phyloP scores from a whole-genome alignment of 2,888 invertebrate species.

The Drosophila ezoana region DNA sequence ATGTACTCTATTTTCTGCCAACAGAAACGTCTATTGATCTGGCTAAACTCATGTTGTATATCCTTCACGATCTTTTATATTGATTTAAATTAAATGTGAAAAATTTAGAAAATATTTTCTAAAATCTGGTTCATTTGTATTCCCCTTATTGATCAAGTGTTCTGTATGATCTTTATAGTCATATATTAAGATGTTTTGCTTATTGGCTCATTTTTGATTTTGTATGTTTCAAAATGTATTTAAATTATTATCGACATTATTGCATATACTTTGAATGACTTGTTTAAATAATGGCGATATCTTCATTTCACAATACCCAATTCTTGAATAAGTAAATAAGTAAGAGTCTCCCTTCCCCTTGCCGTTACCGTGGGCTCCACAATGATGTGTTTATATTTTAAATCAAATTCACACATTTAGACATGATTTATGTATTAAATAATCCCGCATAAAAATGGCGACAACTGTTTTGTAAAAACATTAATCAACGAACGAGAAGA shows the following conservation, averaged over 20 bases:
- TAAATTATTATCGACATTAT: not conserved
- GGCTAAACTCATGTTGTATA: too few species aligned
- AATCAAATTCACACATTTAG: slow-evolving; percentile 66
- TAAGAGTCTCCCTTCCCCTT: slow-evolving; percentile 1
- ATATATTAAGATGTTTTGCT: too few species aligned
- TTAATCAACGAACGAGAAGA: slow-evolving; percentile 61
- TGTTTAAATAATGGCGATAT: slow-evolving; percentile 1
- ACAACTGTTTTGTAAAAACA: slow-evolving; percentile 78
- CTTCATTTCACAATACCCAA: slow-evolving; percentile 12
- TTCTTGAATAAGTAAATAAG: slow-evolving; percentile 8
- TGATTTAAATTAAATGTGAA: too few species aligned
- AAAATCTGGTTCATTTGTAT: too few species aligned
- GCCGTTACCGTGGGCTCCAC: not conserved
- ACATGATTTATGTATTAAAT: slow-evolving; percentile 61
- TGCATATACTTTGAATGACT: not conserved
- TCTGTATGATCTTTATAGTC: not conserved
- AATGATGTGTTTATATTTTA: slow-evolving; percentile 42
- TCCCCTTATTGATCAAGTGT: not conserved
- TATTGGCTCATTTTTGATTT: too few species aligned
- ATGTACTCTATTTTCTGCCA: too few species aligned
- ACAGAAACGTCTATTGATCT: too few species aligned
- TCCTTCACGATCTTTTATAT: too few species aligned
- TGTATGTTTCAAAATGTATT: too few species aligned
- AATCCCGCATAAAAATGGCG: slow-evolving; percentile 64
- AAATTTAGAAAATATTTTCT: too few species aligned